Percentiles rank a stretch among this genome's conserved stretches.
phyloP scores from a whole-genome alignment of 2,888 invertebrate species.

The Antheraea yamamai region DNA sequence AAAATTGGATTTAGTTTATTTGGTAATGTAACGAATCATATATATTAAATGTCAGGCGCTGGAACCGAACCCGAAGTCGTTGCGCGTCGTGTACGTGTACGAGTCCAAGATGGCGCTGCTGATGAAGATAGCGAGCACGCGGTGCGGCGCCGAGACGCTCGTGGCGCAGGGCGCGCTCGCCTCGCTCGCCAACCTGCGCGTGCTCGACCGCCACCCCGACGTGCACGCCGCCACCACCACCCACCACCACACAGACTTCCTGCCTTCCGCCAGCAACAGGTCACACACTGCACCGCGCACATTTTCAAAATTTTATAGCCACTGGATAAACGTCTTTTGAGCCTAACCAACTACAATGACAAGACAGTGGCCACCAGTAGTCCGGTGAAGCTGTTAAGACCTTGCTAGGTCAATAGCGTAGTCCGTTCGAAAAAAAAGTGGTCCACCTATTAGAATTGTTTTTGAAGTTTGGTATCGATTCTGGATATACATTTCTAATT shows the following conservation, averaged over 20 bases:
- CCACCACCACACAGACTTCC: conserved; percentile 48
- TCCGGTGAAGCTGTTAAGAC: too few species aligned
- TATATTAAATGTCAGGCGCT: conserved; percentile 67
- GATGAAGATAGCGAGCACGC: conserved; percentile 85
- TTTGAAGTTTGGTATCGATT: too few species aligned
- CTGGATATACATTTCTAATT: too few species aligned
- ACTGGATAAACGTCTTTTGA: too few species aligned
- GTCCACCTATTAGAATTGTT: too few species aligned
- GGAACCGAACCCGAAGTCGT: conserved; percentile 84
- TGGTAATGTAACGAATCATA: too few species aligned
- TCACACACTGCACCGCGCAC: conserved; percentile 24
- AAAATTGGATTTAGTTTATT: too few species aligned
- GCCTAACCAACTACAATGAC: too few species aligned
- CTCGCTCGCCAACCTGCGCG: conserved; percentile 84
- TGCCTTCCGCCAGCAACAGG: conserved; percentile 63
- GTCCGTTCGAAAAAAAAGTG: too few species aligned
- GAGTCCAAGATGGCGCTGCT: conserved; percentile 93
- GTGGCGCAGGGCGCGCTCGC: conserved; percentile 89
- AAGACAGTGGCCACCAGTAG: too few species aligned
- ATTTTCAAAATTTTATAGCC: background rate
- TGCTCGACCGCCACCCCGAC: conserved; percentile 89
- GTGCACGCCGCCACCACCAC: conserved; percentile 52
- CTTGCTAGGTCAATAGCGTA: too few species aligned
- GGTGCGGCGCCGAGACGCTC: conserved; percentile 86
- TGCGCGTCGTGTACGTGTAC: conserved; percentile 91